Base-by-base conservation (phyloP, 2,797 vertebrate genomes). In the Atherinosoma microstoma region DNA sequence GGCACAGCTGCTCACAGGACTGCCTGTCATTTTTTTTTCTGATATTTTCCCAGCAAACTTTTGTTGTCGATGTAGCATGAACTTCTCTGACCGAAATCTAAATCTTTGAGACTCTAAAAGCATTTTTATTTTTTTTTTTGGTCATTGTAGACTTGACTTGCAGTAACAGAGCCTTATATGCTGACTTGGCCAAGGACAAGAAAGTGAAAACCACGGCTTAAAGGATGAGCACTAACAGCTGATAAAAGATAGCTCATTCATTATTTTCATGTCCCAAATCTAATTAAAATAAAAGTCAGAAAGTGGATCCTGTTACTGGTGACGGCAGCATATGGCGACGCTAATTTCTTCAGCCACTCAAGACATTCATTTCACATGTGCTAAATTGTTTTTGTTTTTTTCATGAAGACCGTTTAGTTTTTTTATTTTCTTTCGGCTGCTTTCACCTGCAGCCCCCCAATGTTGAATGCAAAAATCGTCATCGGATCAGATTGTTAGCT, bases 251-350 rank as follows among this genome's bases (percentile, higher is more conserved):
- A 72, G 54, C 71, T 81, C 81, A 70, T 85, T 69, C 38, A 78
- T 81, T 84, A 85, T 70, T 81, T 89, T 75, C 73, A 83, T 84
- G 70, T 53, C 74, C 58, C 83, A 75, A 87, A 86, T 90, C 79
- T 87, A 89, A 91, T 87, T 81, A 85, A 73, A 79, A 86, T 87
- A 78, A 83, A 89, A 78, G 85, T 83, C 76, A 86, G 47, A 82
- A 74, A 76, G 32, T 36, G 29, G 67, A 64, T 90, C 67, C 42
- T 20, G 79, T 87, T 90, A 78, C 87, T 82, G 78, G 70, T 78
- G 87, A 80, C n/a, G 49, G 56, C 62, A 71, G 70, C 35, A 20
- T 20, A 66, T 42, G 61, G 51, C 34, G 34, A 64, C 2, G n/a
- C 42, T 51, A 35, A 8, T 68, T 8, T 34, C 54, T 34, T 70